Conservation (phyloP, 2,113 vertebrate genomes). For the Merops nubicus region DNA sequence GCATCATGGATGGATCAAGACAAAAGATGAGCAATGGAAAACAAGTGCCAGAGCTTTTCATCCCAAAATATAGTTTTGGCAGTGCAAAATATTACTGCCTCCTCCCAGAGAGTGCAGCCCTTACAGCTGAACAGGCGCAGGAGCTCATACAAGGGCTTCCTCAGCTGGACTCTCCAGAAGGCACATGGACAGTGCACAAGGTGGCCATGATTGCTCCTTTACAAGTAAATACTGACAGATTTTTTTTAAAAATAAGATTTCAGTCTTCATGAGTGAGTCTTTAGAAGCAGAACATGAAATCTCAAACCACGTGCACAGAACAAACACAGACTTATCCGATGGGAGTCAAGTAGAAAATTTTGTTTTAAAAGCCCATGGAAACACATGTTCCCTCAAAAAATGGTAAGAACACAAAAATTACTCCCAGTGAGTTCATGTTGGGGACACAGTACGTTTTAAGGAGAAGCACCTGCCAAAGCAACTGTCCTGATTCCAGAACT, state of each 20-base stretch:
- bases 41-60: not conserved
- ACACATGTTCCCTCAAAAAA: not conserved
- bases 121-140: not conserved
- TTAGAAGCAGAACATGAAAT: not conserved
- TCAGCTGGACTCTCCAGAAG: not conserved
- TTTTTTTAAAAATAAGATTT: not conserved
- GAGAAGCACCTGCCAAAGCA: constrained; percentile 16
- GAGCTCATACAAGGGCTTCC: not conserved
- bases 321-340: not conserved
- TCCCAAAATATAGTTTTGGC: not conserved
- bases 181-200: not conserved
- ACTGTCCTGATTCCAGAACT: not conserved
- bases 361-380: not conserved
- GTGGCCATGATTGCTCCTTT: not conserved
- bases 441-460: not conserved
- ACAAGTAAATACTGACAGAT: not conserved
- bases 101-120: not conserved
- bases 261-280: not conserved
- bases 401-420: not conserved
- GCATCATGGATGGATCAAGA: not conserved
- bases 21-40: constrained; percentile 32
- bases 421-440: not conserved
- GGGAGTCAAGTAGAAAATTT: not conserved
- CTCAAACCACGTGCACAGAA: not conserved
- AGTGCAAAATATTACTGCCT: not conserved